Conservation (phyloP, 2,888 invertebrate genomes). For the Caenorhabditis doughertyi region DNA sequence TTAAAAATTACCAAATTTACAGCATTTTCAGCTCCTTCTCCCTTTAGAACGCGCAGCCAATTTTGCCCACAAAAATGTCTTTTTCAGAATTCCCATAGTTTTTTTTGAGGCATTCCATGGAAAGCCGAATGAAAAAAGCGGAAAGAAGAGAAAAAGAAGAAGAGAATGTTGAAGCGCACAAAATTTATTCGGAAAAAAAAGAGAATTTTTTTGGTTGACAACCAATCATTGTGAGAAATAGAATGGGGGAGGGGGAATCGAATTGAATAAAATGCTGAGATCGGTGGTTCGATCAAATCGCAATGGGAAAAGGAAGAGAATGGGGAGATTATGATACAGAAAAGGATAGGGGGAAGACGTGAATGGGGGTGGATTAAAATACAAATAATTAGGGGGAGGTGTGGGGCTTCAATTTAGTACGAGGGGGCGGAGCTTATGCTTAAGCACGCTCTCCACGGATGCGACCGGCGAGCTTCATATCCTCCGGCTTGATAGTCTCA, state of each 20-base stretch:
- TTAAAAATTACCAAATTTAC: no score
- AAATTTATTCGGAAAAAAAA: conserved; percentile 22
- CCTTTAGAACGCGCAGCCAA: no score
- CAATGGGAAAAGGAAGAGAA: background rate
- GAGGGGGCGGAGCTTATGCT: background rate
- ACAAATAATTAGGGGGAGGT: no score
- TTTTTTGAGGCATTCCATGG: no score
- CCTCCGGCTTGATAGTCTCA: conserved; percentile 95
- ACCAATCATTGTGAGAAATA: conserved; percentile 10
- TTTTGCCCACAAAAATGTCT: no score
- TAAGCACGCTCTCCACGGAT: conserved; percentile 86
- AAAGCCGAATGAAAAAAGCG: no score
- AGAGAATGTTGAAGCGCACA: conserved; percentile 25
- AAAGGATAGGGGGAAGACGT: background rate
- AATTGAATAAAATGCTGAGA: background rate
- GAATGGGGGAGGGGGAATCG: background rate
- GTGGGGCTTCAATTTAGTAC: conserved; percentile 39
- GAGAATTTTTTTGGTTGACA: conserved; percentile 3
- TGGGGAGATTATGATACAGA: background rate
- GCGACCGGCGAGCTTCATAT: conserved; percentile 76
- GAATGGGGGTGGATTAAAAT: no score
- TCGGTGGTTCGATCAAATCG: background rate
- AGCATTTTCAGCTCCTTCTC: no score
- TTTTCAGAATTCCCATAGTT: no score
- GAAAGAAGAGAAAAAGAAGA: background rate